Percentiles rank a stretch among this genome's conserved stretches.
Conservation (phyloP, 2,888 invertebrate genomes). For the Atethmia centrago region DNA sequence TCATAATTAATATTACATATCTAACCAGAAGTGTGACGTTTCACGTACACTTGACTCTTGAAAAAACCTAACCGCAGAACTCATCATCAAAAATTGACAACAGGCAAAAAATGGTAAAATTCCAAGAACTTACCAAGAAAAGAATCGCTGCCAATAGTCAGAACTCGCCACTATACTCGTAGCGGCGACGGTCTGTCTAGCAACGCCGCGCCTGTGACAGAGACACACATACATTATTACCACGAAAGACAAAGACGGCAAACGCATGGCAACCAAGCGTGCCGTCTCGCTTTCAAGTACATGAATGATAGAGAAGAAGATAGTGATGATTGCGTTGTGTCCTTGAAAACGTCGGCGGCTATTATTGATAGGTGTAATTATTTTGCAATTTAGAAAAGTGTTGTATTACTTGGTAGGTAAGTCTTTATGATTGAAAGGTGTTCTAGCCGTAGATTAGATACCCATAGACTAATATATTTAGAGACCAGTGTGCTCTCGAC, state of each 20-base stretch:
- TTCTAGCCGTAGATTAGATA: neutral
- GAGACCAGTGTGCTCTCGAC: too few relatives aligned
- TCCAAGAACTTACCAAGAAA: neutral
- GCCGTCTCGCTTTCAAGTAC: constrained; percentile 17
- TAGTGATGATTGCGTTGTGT: constrained; percentile 19
- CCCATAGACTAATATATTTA: too few relatives aligned
- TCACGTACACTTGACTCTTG: neutral
- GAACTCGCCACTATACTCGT: constrained; percentile 31
- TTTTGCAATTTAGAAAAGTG: constrained; percentile 31
- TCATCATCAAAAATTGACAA: constrained; percentile 2
- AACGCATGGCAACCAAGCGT: constrained; percentile 25
- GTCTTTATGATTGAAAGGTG: neutral
- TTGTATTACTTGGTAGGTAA: neutral
- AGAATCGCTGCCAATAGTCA: constrained; percentile 9
- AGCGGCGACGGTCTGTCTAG: constrained; percentile 50
- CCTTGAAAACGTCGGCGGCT: constrained; percentile 39
- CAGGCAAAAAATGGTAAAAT: constrained; percentile 22
- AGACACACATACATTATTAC: constrained; percentile 17
- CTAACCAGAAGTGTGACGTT: neutral
- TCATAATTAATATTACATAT: neutral
- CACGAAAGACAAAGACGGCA: constrained; percentile 28
- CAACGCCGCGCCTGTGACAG: constrained; percentile 39
- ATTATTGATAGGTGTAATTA: constrained; percentile 29
- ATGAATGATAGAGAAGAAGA: constrained; percentile 15
- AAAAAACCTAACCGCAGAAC: constrained; percentile 16